Evolutionary conservation across 2,797 vertebrate species (phyloP).

Genomic region (Poecilia velifera): DNA sequence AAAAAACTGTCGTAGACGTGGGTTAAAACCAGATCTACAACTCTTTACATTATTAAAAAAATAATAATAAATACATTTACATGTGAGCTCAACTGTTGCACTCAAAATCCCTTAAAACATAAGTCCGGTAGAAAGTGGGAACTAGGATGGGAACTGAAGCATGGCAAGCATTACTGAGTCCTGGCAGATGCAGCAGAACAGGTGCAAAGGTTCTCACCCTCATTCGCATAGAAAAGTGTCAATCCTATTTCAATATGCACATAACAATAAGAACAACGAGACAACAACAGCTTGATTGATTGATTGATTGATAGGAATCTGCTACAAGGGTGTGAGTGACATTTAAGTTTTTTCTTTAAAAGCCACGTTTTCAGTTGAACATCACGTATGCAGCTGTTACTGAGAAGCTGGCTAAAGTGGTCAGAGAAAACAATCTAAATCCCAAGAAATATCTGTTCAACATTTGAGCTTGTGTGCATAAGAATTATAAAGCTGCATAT

Average conservation of each 20-base stretch:
- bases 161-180: not conserved
- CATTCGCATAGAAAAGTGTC: not conserved
- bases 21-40: not conserved
- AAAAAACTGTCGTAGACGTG: not conserved
- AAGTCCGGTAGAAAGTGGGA: not conserved
- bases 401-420: slow-evolving; percentile 9
- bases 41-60: not conserved
- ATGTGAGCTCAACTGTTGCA: not conserved
- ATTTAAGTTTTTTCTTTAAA: not conserved
- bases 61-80: not conserved
- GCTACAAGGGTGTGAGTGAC: too few relatives aligned
- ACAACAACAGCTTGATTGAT: not conserved
- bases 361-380: slow-evolving; percentile 30
- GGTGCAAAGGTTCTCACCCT: slow-evolving; percentile 37
- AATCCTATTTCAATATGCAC: not conserved
- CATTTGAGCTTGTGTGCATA: not conserved
- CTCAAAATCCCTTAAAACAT: not conserved
- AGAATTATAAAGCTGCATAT: not conserved
- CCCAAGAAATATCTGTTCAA: not conserved
- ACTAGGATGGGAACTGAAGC: not conserved
- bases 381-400: slow-evolving; percentile 39
- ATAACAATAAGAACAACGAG: accelerated
- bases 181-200: slow-evolving; percentile 28
- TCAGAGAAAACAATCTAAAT: not conserved
- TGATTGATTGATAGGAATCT: not conserved